Conservation (phyloP, 2,113 vertebrate species). For the Rutilus rutilus region DNA sequence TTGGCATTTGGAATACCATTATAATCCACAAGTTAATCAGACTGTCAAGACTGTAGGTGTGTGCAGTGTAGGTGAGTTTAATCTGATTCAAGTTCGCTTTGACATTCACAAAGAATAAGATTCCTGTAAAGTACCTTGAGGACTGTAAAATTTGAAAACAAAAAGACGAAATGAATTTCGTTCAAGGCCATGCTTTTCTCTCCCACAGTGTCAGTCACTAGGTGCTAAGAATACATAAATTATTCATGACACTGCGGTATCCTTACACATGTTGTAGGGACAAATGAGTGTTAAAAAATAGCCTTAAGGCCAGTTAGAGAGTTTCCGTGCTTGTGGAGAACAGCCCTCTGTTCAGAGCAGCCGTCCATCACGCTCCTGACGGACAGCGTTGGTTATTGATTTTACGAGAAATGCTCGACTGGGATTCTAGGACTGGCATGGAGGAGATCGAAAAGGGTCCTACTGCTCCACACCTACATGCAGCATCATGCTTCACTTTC, state of each 20-base stretch:
- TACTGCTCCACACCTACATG: conserved; percentile 50
- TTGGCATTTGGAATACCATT: background rate
- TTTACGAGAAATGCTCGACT: conserved; percentile 47
- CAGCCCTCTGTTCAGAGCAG: conserved; percentile 22
- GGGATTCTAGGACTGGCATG: conserved; percentile 44
- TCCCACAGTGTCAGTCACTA: conserved; percentile 40
- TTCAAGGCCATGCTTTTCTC: conserved; percentile 29
- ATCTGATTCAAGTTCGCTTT: conserved; percentile 17
- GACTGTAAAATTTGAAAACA: conserved; percentile 31
- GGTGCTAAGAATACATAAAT: conserved; percentile 39
- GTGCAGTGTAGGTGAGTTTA: background rate
- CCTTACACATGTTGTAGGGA: conserved; percentile 49
- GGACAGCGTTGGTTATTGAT: conserved; percentile 55
- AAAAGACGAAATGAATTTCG: conserved; percentile 40
- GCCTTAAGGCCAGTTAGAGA: conserved; percentile 46
- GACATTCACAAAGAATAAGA: conserved; percentile 6
- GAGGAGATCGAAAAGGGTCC: conserved; percentile 47
- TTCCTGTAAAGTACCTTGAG: background rate
- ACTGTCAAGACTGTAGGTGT: background rate
- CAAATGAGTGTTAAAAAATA: conserved; percentile 57
- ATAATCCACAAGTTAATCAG: conserved; percentile 15
- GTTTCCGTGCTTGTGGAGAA: conserved; percentile 25
- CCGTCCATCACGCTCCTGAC: conserved; percentile 52
- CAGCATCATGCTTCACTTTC: conserved; percentile 35
- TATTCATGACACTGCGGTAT: conserved; percentile 55